Evolutionary conservation across 2,888 invertebrate genomes (phyloP).

Genomic region (Chrysolina haemoptera): DNA sequence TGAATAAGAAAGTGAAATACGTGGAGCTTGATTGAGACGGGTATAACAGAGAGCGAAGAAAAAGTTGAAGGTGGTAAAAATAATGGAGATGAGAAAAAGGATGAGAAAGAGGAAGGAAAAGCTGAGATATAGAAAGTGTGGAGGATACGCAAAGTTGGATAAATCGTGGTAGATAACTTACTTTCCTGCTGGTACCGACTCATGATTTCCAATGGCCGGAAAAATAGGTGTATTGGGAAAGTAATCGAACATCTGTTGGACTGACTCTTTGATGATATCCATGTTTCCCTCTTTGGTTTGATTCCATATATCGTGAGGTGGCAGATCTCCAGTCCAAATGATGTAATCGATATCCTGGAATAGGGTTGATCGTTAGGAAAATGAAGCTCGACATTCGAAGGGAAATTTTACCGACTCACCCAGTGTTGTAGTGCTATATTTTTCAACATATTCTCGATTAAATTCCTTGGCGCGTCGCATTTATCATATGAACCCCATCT

Average conservation of each 20-base stretch:
- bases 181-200: conserved; percentile 96
- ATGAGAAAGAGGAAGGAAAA: too few relatives aligned
- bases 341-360: conserved; percentile 91
- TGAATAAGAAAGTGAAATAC: too few relatives aligned
- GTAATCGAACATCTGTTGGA: conserved; percentile 84
- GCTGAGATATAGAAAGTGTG: too few relatives aligned
- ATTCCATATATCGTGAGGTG: conserved; percentile 96
- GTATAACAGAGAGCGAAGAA: too few relatives aligned
- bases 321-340: conserved; percentile 96
- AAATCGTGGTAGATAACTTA: conserved; percentile 62
- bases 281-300: conserved; percentile 90
- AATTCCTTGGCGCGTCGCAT: conserved; percentile 25
- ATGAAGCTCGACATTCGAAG: not conserved
- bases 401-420: conserved; percentile 70
- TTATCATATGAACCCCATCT: conserved; percentile 29
- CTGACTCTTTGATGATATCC: conserved; percentile 85
- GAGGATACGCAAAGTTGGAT: too few relatives aligned
- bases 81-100: too few relatives aligned
- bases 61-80: too few relatives aligned
- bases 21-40: too few relatives aligned
- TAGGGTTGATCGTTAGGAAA: not conserved
- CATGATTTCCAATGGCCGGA: conserved; percentile 96
- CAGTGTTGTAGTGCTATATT: conserved; percentile 88
- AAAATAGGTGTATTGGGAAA: conserved; percentile 95
- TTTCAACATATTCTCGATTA: conserved; percentile 91